Base-by-base conservation (phyloP, 2,888 invertebrate genomes). In the Drosophila setosimentum region DNA sequence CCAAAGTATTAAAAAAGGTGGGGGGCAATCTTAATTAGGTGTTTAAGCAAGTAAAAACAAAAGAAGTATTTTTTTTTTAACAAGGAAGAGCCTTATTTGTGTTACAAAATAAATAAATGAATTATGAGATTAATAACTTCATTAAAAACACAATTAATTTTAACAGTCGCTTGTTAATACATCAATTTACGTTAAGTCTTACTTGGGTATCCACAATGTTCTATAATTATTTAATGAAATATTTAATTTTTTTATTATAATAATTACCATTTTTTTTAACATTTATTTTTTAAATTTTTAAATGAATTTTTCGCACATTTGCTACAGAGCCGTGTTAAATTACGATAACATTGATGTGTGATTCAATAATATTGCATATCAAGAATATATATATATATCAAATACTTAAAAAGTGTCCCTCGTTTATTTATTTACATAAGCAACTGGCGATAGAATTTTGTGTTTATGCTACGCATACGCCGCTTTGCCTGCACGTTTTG, bases 401-500 rank as follows among this genome's bases (percentile, higher is more conserved):
- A 32, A n/a, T 13, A 55, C 18, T n/a, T 33, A n/a, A 10, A 37
- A n/a, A 37, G 32, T 45, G 27, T 16, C 18, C 51, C 57, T 63
- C 48, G 48, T 11, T 8, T 2, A 35, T 7, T 37, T 21, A 24
- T 40, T 40, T 42, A 45, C 16, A 45, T 32, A 13, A 35, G n/a
- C n/a, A 63, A 37, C 60, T 50, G 53, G 27, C 40, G 50, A 16
- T 40, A 32, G 18, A 67, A 63, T 42, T 62, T 58, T 55, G 58
- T 49, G 49, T 50, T 45, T 49, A 59, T 51, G 32, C 62, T 70
- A 63, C 67, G 64, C 50, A 70, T 69, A 64, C 77, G 63, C 37
- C 57, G 37, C 49, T 58, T 66, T 64, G 73, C 49, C 68, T 55
- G 68, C 68, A 72, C 68, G 70, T 68, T 73, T 73, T 54, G 33